These are phyloP conservation scores for Neodiprion pinetum DNA, from an alignment of 1,140 invertebrate species.

Conservation along the genomic window DNA sequence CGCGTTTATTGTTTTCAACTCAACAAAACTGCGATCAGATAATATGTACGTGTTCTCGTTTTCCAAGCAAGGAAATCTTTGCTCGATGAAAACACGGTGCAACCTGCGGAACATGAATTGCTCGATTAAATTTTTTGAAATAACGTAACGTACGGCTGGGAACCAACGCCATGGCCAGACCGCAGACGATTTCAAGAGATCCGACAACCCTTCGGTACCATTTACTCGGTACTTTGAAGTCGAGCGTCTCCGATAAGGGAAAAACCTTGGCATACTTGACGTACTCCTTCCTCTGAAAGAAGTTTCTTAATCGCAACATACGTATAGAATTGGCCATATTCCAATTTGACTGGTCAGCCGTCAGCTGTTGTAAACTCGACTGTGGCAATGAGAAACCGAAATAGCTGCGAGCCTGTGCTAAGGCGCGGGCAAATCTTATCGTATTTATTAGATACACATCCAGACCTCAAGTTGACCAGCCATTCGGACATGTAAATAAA, in stretches of 20 bases:
- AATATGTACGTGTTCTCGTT: not conserved
- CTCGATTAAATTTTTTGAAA: conserved; percentile 22
- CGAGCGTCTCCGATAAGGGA: conserved; percentile 80
- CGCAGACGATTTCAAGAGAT: conserved; percentile 88
- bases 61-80: no score
- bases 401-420: conserved; percentile 31
- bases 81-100: not conserved
- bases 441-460: not conserved
- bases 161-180: conserved; percentile 84
- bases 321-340: conserved; percentile 33
- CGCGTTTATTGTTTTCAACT: no score
- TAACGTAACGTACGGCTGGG: conserved; percentile 78
- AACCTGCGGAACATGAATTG: not conserved
- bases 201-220: conserved; percentile 91
- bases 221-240: conserved; percentile 91
- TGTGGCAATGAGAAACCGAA: conserved; percentile 47
- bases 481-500: not conserved
- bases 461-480: not conserved
- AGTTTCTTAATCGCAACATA: conserved; percentile 6
- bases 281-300: conserved; percentile 90
- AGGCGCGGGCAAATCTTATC: not conserved
- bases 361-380: conserved; percentile 41
- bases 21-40: not conserved
- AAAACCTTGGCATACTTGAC: conserved; percentile 97
- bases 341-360: conserved; percentile 38